Evolutionary conservation across 2,797 vertebrate genomes (phyloP).

Genomic region (Liasis olivaceus): DNA sequence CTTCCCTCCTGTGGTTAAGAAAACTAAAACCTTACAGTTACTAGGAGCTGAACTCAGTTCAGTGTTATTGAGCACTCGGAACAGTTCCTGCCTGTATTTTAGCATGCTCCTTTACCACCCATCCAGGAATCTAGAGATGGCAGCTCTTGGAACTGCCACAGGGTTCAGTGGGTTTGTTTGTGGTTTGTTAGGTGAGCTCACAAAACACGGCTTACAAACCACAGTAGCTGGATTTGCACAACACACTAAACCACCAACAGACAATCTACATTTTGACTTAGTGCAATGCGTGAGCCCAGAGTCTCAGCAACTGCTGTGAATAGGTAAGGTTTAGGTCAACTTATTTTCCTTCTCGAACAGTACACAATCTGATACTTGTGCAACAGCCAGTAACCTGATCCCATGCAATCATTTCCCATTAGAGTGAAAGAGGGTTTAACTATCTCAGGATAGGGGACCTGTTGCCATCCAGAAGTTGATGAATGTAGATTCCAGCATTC

Average conservation of each 20-base stretch:
- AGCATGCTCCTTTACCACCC: not conserved
- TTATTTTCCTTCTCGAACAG: not conserved
- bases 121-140: not conserved
- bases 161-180: not conserved
- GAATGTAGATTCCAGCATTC: not conserved
- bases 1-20: not conserved
- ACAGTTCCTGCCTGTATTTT: not conserved
- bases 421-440: not conserved
- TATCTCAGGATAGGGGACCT: not conserved
- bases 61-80: not conserved
- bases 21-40: not conserved
- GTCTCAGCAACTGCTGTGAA: not conserved
- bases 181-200: not conserved
- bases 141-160: not conserved
- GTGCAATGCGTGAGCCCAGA: not conserved
- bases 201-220: not conserved
- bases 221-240: not conserved
- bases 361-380: not conserved
- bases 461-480: not conserved
- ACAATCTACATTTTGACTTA: not conserved
- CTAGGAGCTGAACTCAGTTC: not conserved
- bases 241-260: not conserved
- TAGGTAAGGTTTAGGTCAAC: not conserved
- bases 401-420: not conserved
- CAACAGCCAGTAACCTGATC: not conserved